Conservation (phyloP, 1,140 invertebrate species). For the Pissodes strobi region DNA sequence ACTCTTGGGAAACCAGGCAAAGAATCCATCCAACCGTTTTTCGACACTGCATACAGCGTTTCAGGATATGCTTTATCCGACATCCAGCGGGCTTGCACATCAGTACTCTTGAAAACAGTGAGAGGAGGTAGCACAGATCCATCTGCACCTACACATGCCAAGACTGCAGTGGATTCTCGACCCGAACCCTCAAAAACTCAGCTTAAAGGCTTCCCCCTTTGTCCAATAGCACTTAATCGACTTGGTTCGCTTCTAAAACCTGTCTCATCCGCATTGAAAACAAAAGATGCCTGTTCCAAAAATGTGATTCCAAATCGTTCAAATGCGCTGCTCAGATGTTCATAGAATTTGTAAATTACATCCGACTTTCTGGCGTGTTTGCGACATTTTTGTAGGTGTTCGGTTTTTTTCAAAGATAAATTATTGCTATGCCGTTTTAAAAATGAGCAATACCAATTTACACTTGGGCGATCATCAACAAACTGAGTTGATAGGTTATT, state of each 20-base stretch:
- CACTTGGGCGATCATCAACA: slow-evolving; percentile 20
- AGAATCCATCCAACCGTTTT: slow-evolving; percentile 54
- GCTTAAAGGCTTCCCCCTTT: slow-evolving; percentile 42
- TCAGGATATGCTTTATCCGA: slow-evolving; percentile 42
- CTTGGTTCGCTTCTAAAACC: slow-evolving; percentile 25
- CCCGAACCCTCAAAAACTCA: slow-evolving; percentile 48
- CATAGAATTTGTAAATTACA: slow-evolving; percentile 34
- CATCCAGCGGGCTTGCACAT: slow-evolving; percentile 48
- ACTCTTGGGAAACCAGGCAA: slow-evolving; percentile 39
- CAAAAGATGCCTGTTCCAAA: slow-evolving; percentile 3
- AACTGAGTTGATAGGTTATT: slow-evolving; percentile 17
- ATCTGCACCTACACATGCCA: slow-evolving; percentile 46
- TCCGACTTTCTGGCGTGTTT: slow-evolving; percentile 23
- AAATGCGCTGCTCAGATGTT: slow-evolving; percentile 14
- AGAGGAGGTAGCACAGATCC: slow-evolving; percentile 45
- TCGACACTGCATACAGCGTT: slow-evolving; percentile 46
- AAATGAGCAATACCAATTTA: slow-evolving; percentile 29
- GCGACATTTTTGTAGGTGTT: slow-evolving; percentile 32
- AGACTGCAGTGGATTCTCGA: slow-evolving; percentile 44
- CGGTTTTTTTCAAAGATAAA: slow-evolving; percentile 20
- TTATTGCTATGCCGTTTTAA: slow-evolving; percentile 10
- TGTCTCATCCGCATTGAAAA: slow-evolving; percentile 31
- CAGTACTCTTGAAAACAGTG: slow-evolving; percentile 49
- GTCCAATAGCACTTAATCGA: slow-evolving; percentile 22
- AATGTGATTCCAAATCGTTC: background rate